A percentile compares a stretch with the other conserved stretches of the same genome.
phyloP scores from a whole-genome alignment of 2,113 vertebrate species.

The Chaenocephalus aceratus region DNA sequence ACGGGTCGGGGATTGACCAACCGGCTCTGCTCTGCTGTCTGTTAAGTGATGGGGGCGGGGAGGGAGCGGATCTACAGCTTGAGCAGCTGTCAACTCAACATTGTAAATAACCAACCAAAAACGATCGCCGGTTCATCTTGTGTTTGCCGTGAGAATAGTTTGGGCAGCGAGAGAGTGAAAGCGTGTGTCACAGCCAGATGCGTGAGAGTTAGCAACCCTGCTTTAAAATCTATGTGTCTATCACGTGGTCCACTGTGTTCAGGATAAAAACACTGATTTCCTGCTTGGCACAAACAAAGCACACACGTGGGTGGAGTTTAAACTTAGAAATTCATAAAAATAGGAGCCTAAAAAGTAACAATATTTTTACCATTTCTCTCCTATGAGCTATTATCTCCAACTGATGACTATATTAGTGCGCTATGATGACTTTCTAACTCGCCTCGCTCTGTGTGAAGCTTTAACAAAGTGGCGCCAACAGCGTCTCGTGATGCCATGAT shows the following conservation, averaged over 20 bases:
- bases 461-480: conserved; percentile 92
- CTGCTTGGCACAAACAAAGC: not conserved
- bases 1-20: too few relatives aligned
- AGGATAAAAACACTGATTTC: not conserved
- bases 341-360: not conserved
- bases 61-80: too few relatives aligned
- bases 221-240: not conserved
- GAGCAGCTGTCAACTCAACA: too few relatives aligned
- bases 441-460: not conserved
- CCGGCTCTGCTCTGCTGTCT: too few relatives aligned
- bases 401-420: not conserved
- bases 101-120: too few relatives aligned
- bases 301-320: not conserved
- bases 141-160: too few relatives aligned
- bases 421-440: not conserved
- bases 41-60: too few relatives aligned
- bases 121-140: too few relatives aligned
- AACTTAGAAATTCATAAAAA: not conserved
- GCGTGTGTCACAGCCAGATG: too few relatives aligned
- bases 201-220: too few relatives aligned
- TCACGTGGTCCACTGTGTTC: too few relatives aligned
- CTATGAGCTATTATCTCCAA: not conserved
- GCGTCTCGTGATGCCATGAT: conserved; percentile 72
- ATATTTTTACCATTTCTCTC: fast-evolving
- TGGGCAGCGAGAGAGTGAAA: too few relatives aligned